These are phyloP conservation scores for Ophioninae sp. DNA, from an alignment of 2,888 invertebrate species.

Conservation along the genomic window DNA sequence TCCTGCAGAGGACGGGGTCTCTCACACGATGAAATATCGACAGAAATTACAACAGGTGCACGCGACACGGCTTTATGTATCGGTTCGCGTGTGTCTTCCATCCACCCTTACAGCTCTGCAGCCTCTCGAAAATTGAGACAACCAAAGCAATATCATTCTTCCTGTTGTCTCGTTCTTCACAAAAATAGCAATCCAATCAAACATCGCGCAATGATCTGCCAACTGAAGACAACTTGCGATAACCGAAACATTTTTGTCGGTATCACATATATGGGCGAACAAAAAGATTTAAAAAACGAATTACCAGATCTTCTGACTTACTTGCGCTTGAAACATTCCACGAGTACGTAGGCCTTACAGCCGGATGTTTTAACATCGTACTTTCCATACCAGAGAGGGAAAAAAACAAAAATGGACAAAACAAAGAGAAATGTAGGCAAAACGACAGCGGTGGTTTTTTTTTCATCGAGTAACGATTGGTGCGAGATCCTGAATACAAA, in stretches of 20 bases:
- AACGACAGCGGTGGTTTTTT: background rate
- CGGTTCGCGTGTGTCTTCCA: constrained; percentile 44
- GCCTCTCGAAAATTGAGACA: background rate
- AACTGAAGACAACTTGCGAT: background rate
- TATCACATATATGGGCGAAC: too few species aligned
- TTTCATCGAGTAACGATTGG: constrained; percentile 32
- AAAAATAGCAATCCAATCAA: background rate
- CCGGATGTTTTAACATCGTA: background rate
- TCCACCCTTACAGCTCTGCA: background rate
- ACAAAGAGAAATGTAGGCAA: background rate
- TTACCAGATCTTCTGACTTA: too few species aligned
- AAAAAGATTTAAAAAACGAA: too few species aligned
- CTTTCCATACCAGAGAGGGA: background rate
- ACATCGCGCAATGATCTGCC: background rate
- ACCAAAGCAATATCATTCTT: background rate
- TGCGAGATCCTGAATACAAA: constrained; percentile 42
- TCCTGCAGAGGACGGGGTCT: constrained; percentile 54
- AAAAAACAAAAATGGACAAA: background rate
- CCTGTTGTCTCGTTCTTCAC: background rate
- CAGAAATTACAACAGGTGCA: constrained; percentile 69
- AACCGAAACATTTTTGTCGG: background rate
- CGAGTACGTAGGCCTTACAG: too few species aligned
- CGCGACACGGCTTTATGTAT: constrained; percentile 66
- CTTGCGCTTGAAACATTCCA: too few species aligned
- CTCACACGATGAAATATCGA: constrained; percentile 68